A percentile compares a stretch with the other conserved stretches of the same genome.
phyloP scores from a whole-genome alignment of 2,888 invertebrate species.

The Norana najaformis region DNA sequence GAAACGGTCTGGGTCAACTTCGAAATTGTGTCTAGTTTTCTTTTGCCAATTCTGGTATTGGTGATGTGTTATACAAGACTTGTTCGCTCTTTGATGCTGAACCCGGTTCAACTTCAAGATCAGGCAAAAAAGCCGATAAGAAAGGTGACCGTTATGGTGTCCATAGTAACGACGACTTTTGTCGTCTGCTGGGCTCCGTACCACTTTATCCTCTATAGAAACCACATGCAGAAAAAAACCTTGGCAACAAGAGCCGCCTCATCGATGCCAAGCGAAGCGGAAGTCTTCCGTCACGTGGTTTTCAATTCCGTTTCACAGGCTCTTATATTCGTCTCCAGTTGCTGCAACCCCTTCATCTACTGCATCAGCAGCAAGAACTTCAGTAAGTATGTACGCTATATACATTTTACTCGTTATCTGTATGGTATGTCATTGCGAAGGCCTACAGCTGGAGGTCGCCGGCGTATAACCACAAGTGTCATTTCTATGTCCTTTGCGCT shows the following conservation, averaged over 20 bases:
- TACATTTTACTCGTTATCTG: too few species aligned
- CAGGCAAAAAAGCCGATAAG: constrained; percentile 32
- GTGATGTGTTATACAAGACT: constrained; percentile 38
- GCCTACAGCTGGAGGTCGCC: too few species aligned
- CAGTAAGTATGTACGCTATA: constrained; percentile 36
- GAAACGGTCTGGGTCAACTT: constrained; percentile 38
- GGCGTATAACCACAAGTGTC: too few species aligned
- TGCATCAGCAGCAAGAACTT: constrained; percentile 41
- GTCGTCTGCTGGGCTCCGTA: constrained; percentile 43
- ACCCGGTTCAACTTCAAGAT: background rate
- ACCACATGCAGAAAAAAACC: background rate
- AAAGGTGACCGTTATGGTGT: constrained; percentile 43
- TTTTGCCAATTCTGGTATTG: constrained; percentile 40
- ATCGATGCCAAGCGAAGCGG: background rate
- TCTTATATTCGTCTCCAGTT: constrained; percentile 41
- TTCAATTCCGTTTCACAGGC: constrained; percentile 39
- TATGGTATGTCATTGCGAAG: too few species aligned
- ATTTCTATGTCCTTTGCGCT: too few species aligned
- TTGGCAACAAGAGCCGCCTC: background rate
- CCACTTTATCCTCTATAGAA: constrained; percentile 35
- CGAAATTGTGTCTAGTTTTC: constrained; percentile 39
- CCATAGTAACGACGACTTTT: constrained; percentile 40
- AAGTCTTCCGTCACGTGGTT: background rate
- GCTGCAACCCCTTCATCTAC: constrained; percentile 43
- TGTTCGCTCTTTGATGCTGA: constrained; percentile 28